A percentile compares a stretch with the other conserved stretches of the same genome.
phyloP scores from a whole-genome alignment of 1,140 invertebrate genomes.

The Drosophila nikananu region DNA sequence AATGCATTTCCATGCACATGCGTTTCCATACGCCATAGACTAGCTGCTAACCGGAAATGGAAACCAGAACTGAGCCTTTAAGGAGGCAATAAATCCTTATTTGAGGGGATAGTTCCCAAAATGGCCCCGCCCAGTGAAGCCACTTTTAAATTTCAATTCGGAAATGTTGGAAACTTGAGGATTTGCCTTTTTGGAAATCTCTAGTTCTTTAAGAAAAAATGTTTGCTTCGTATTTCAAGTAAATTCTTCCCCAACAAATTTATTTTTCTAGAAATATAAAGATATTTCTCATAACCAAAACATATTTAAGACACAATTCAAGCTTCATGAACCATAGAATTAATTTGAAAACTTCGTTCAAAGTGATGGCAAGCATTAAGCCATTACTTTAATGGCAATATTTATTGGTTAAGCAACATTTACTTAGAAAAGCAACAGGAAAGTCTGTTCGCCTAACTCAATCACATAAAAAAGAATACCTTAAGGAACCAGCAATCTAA shows the following conservation, averaged over 20 bases:
- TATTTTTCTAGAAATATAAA: neutral
- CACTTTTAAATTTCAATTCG: neutral
- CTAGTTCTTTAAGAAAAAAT: neutral
- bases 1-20: constrained; percentile 44
- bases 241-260: neutral
- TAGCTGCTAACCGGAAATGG: constrained; percentile 14
- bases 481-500: neutral
- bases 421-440: constrained; percentile 8
- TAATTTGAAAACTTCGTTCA: neutral
- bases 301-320: neutral
- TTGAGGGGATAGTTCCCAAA: constrained; percentile 9
- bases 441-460: neutral
- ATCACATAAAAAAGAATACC: neutral
- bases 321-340: neutral
- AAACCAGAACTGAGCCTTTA: constrained; percentile 15
- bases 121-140: neutral
- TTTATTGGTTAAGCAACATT: constrained; percentile 15
- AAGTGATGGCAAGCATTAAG: neutral
- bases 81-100: constrained; percentile 18
- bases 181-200: neutral
- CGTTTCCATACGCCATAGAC: constrained; percentile 1
- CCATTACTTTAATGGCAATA: constrained; percentile 7
- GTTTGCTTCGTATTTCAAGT: neutral
- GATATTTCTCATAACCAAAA: neutral
- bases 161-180: neutral